Conservation (phyloP, 2,797 vertebrate species). For the Crax fasciolata region DNA sequence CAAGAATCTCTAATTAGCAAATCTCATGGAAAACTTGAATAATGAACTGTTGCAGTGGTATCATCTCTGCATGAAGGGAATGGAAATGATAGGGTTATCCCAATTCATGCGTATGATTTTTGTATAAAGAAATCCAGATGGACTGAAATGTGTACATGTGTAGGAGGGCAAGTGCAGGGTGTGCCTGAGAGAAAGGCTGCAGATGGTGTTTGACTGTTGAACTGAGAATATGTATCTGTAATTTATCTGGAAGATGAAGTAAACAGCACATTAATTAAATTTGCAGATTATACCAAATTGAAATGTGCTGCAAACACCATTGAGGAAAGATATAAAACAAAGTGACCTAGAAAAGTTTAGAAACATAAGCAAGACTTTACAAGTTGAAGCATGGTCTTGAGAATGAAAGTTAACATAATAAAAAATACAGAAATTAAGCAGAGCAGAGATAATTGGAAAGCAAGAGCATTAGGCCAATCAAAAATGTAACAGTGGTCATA, state of each 20-base stretch:
- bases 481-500: accelerated
- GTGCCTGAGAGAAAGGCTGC: constrained; percentile 46
- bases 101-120: not conserved
- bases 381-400: not conserved
- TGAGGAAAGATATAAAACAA: constrained; percentile 61
- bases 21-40: not conserved
- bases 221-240: constrained; percentile 75
- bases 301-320: constrained; percentile 35
- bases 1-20: constrained; percentile 7
- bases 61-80: not conserved
- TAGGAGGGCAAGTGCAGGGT: constrained; percentile 36
- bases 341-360: constrained; percentile 64
- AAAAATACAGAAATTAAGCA: not conserved
- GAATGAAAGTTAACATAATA: not conserved
- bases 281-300: constrained; percentile 67
- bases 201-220: constrained; percentile 76
- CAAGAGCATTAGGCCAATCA: not conserved
- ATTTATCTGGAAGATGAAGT: constrained; percentile 74
- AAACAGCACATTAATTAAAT: constrained; percentile 79
- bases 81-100: constrained; percentile 28
- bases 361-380: not conserved
- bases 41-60: not conserved
- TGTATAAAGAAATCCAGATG: constrained; percentile 60
- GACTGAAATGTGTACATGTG: constrained; percentile 36
- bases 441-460: not conserved